Evolutionary conservation across 92 coral and sea anemone species (phyloP), one percentile per base, ranked within the genome.

Genomic region (Heliopora coerulea): DNA sequence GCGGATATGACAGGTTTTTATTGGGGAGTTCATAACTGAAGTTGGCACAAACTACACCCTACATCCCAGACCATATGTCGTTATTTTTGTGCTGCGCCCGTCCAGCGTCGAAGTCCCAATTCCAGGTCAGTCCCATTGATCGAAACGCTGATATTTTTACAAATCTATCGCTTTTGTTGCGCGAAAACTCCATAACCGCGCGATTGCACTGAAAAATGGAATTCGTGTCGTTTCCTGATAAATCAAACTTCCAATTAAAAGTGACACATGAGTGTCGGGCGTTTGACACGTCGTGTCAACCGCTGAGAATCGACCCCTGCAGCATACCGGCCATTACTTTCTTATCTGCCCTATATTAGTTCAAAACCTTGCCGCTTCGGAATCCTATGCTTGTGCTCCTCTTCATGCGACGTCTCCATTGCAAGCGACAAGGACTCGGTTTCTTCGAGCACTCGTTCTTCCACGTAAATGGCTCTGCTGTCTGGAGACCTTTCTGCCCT

Each of bases 221-320:
- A 70, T 70, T 70, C 77, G 62, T 70, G 77, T 54, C 77, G 77
- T 63, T 70, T 70, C 77, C 77, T 70, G 77, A 70, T 70, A 70
- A 52, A 70, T 70, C 77, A 70, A 52, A 70, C 31, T 52, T 17
- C 62, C 61, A 68, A 68, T 68, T 68, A 68, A 49, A 68, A 65
- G 6, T 65, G 74, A 67, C 74, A 65, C 72, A 0, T 41, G 13
- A 41, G 75, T 68, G 75, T 26, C 75, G 37, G 62, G 27, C 56
- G 29, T 67, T 69, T 69, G 62, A 69, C 62, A 54, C 77, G 18
- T 23, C 23, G 8, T 70, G 77, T 70, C 77, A 70, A 50, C 21
- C 49, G 19, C 17, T 20, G 14, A 24, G 64, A 30, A 70, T 14
- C 14, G 32, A 30, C 77, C 77, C 77, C 77, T 70, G 41, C 49